Evolutionary conservation across 2,888 invertebrate species (phyloP).

Genomic region (Callyntrura sp.): DNA sequence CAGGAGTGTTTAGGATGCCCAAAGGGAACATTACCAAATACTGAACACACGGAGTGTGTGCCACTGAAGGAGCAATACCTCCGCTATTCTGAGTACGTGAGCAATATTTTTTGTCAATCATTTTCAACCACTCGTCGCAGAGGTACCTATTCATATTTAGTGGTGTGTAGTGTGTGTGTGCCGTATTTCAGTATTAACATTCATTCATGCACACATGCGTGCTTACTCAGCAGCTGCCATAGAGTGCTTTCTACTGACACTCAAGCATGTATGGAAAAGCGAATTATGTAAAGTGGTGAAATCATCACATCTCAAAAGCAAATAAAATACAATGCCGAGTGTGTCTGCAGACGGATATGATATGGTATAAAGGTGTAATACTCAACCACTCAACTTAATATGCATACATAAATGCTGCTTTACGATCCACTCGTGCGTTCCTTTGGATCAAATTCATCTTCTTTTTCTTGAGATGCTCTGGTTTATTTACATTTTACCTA

Average conservation of each 20-base stretch:
- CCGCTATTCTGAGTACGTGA: constrained; percentile 86
- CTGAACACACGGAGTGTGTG: constrained; percentile 90
- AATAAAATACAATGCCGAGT: constrained; percentile 6
- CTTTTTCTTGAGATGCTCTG: constrained; percentile 40
- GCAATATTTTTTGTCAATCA: constrained; percentile 40
- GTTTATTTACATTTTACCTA: constrained; percentile 52
- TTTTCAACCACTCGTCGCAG: constrained; percentile 5
- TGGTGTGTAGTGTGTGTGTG: background rate
- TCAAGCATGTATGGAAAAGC: constrained; percentile 19
- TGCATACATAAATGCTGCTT: constrained; percentile 31
- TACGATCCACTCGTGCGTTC: constrained; percentile 44
- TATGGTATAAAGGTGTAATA: background rate
- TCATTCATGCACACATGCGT: background rate
- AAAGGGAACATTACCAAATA: constrained; percentile 92
- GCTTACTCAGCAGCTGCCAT: constrained; percentile 28
- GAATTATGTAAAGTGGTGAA: constrained; percentile 54
- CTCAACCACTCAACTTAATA: constrained; percentile 5
- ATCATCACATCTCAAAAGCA: constrained; percentile 37
- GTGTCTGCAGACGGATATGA: background rate
- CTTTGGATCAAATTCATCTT: constrained; percentile 45
- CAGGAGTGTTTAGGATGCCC: constrained; percentile 94
- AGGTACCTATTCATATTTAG: constrained; percentile 17
- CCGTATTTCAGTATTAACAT: background rate
- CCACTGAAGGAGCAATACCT: constrained; percentile 94
- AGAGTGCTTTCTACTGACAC: background rate